Conservation (phyloP, 2,888 invertebrate species). For the Sinotaia quadrata region DNA sequence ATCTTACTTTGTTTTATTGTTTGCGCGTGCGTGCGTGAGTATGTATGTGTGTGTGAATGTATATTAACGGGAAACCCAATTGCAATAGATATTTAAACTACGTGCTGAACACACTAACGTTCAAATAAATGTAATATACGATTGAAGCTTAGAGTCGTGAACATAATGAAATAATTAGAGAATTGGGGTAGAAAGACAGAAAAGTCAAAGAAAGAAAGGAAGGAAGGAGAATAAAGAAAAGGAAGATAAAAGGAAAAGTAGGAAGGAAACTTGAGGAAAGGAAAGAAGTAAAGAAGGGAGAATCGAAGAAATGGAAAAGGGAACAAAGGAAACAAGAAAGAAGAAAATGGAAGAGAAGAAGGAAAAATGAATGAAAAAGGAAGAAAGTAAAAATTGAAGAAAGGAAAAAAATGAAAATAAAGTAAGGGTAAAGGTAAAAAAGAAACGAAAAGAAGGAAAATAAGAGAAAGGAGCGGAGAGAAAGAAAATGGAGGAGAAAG, state of each 20-base stretch:
- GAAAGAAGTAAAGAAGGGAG: not conserved
- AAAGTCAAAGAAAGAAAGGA: too few relatives aligned
- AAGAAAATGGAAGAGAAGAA: not conserved
- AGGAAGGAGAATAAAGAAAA: not conserved
- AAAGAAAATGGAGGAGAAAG: not conserved
- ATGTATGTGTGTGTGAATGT: too few relatives aligned
- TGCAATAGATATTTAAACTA: too few relatives aligned
- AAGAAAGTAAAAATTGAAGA: not conserved
- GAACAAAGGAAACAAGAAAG: not conserved
- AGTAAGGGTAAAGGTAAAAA: not conserved
- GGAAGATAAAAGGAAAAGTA: not conserved
- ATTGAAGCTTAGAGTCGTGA: too few relatives aligned
- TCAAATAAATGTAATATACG: too few relatives aligned
- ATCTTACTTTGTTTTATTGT: too few relatives aligned
- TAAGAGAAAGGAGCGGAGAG: not conserved
- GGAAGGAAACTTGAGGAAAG: too few relatives aligned
- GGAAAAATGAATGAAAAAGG: not conserved
- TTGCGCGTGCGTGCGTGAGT: too few relatives aligned
- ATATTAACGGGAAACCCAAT: too few relatives aligned
- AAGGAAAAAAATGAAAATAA: not conserved
- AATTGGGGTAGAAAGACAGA: too few relatives aligned
- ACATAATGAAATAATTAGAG: too few relatives aligned
- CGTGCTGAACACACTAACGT: too few relatives aligned
- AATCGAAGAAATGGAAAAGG: not conserved
- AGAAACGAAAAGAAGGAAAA: not conserved